Conservation (phyloP, 2,113 vertebrate genomes). For the Amblyopsis rosae region DNA sequence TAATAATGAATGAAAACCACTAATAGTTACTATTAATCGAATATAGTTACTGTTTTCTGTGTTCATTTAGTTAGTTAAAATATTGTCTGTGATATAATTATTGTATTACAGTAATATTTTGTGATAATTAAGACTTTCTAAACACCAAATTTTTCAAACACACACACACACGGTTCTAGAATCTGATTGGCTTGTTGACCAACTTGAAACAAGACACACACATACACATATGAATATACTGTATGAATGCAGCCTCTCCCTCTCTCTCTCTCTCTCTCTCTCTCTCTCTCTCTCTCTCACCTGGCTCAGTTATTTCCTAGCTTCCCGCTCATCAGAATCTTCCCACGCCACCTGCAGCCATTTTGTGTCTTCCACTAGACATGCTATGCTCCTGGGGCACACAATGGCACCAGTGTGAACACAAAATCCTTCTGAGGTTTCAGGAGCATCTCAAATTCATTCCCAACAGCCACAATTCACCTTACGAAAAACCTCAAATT, state of each 20-base stretch:
- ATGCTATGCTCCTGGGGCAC: no score
- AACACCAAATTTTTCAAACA: neutral
- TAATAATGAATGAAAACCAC: no score
- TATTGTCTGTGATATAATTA: no score
- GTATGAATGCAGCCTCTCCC: neutral
- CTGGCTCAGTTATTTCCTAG: neutral
- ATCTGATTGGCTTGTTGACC: neutral
- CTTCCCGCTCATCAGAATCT: neutral
- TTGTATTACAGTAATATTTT: no score
- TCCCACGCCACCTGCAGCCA: constrained; percentile 3
- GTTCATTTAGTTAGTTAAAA: no score
- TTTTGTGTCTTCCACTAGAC: constrained; percentile 13
- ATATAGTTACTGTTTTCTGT: no score
- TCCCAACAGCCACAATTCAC: no score
- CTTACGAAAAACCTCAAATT: no score
- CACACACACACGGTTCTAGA: neutral
- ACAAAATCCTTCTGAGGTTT: no score
- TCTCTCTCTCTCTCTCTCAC: constrained; percentile 6
- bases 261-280: neutral
- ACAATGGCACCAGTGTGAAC: no score
- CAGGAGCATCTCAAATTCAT: no score
- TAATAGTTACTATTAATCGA: no score
- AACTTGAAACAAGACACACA: neutral
- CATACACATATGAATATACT: neutral
- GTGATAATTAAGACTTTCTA: neutral